Evolutionary conservation across 2,113 vertebrate genomes (phyloP), one percentile per base, ranked within the genome.

Genomic region (Odocoileus virginianus): DNA sequence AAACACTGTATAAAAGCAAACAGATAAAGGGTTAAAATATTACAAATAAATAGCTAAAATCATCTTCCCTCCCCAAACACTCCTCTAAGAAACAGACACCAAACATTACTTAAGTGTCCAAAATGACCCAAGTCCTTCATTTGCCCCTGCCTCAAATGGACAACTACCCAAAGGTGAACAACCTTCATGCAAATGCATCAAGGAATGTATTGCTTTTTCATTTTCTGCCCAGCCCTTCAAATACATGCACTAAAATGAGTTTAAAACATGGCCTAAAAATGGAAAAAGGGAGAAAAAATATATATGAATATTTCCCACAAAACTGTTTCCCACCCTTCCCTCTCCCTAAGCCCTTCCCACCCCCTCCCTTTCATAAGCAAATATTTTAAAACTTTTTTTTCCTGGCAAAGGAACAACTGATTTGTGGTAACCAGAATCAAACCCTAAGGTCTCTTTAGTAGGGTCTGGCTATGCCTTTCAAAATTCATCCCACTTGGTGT

Each of bases 151-250:
- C 94, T 98, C 97, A 96, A 97, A 97, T 97, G 97, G 98, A 94
- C 97, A 97, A 87, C 95, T 98, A 94, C 78, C 87, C 95, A 97
- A 96, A 97, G 82, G 94, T 96, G 89, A 98, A 95, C 97, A 36
- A 87, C 98, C 98, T 98, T 98, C 97, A 98, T 98, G 98, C 98
- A 97, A 98, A 98, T 91, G 98, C 98, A 98, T 98, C 98, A 98
- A 98, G 98, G 98, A 97, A 98, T 98, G 97, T 98, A 98, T 98
- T 98, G 97, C 97, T 98, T 98, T 96, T 97, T 98, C 97, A 97
- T 96, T 97, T 98, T 92, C 98, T 97, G 91, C 97, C 98, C 98
- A 98, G 98, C 97, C 98, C 98, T 98, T 98, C 95, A 97, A 97
- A 96, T 97, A 97, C 98, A 98, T 98, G 98, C 97, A 97, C 97